Conservation (phyloP, 2,888 invertebrate genomes). For the Aricia artaxerxes region DNA sequence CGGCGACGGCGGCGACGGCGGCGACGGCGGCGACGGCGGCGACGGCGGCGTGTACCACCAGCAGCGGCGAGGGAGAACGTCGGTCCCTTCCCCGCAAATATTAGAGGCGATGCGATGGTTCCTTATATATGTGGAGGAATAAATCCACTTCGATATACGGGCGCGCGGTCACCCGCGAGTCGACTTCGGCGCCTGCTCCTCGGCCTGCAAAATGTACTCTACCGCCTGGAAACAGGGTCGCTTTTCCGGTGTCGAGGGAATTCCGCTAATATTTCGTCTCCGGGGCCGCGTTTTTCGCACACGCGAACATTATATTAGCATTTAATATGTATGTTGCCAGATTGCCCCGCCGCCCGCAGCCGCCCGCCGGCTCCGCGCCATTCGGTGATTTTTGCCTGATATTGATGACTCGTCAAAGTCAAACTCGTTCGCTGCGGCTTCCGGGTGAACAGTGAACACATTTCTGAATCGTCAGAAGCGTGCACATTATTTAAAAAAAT, state of each 20-base stretch:
- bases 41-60: too few relatives aligned
- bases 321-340: background rate
- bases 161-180: background rate
- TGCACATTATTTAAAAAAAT: background rate
- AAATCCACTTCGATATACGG: constrained; percentile 1
- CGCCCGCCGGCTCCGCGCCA: background rate
- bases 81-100: background rate
- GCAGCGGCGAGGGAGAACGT: background rate
- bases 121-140: background rate
- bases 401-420: constrained; percentile 4
- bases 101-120: background rate
- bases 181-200: background rate
- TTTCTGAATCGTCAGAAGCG: background rate
- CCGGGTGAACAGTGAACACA: background rate
- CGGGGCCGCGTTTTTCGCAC: constrained; percentile 3
- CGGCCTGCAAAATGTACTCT: background rate
- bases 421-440: background rate
- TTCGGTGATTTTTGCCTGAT: background rate
- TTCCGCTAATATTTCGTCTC: background rate
- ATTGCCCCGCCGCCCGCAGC: background rate
- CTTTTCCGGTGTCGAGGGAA: background rate
- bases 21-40: too few relatives aligned
- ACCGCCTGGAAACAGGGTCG: background rate
- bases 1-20: too few relatives aligned
- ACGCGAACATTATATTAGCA: background rate